These are phyloP conservation scores for Euphydryas editha DNA, from an alignment of 2,888 invertebrate species.

Conservation along the genomic window DNA sequence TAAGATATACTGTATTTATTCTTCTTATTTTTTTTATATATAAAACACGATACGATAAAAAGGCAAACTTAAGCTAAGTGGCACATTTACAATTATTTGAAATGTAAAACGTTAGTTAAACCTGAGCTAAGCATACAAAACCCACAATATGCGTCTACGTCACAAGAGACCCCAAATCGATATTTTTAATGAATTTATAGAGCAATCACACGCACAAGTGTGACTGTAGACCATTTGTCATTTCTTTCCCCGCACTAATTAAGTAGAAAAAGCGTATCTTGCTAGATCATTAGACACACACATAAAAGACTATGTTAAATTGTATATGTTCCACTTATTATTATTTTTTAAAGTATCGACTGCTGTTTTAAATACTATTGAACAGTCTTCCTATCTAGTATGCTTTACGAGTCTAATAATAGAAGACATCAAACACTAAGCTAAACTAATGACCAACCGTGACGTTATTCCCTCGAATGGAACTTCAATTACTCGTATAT, in stretches of 20 bases:
- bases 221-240: conserved; percentile 57
- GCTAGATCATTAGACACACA: neutral
- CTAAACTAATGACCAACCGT: too few species aligned
- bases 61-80: too few species aligned
- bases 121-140: neutral
- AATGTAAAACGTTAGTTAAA: too few species aligned
- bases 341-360: neutral
- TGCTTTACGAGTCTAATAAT: too few species aligned
- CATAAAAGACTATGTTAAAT: neutral
- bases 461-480: too few species aligned
- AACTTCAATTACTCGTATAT: too few species aligned
- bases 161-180: conserved; percentile 45
- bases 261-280: conserved; percentile 46
- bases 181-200: conserved; percentile 67
- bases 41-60: too few species aligned
- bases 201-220: conserved; percentile 70
- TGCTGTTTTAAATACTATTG: neutral
- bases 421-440: too few species aligned
- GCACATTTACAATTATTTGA: too few species aligned
- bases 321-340: neutral
- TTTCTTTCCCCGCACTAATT: conserved; percentile 35
- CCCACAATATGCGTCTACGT: conserved; percentile 9
- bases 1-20: too few species aligned
- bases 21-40: too few species aligned
- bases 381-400: too few species aligned